Percentiles rank a stretch among this genome's conserved stretches.
Evolutionary conservation across 2,113 vertebrate genomes (phyloP).

Genomic region (Terrapene triunguis): DNA sequence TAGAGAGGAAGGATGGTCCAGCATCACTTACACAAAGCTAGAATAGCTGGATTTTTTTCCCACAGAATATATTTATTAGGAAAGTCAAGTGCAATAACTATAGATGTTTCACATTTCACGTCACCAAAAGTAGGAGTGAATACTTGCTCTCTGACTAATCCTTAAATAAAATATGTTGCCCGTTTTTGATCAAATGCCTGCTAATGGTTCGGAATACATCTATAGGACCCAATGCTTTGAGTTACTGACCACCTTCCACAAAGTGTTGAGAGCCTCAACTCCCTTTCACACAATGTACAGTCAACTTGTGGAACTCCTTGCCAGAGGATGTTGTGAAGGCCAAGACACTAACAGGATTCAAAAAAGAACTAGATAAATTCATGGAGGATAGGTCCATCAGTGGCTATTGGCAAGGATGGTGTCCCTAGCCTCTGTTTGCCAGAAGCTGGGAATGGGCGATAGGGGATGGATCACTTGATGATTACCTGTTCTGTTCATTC

Average conservation of each 20-base stretch:
- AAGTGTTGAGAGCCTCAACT: background rate
- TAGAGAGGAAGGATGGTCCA: background rate
- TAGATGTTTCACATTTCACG: background rate
- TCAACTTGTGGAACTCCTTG: too few species aligned
- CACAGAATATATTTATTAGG: conserved; percentile 5
- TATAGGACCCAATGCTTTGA: background rate
- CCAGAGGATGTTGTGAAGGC: too few species aligned
- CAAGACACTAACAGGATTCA: too few species aligned
- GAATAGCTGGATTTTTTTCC: background rate
- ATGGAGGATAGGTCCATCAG: too few species aligned
- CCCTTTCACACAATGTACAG: too few species aligned
- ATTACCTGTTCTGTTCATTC: too few species aligned
- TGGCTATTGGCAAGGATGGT: too few species aligned
- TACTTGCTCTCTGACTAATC: background rate
- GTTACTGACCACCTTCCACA: background rate
- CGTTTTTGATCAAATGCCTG: background rate
- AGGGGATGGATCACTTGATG: too few species aligned
- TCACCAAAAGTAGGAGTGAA: background rate
- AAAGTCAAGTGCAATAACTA: conserved; percentile 7
- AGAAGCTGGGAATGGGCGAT: too few species aligned
- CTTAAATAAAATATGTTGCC: background rate
- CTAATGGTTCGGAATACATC: background rate
- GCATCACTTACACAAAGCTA: background rate
- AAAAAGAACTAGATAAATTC: too few species aligned
- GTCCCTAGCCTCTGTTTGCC: too few species aligned